Base-by-base conservation (phyloP, 1,140 invertebrate genomes). In the Heliconius nattereri region DNA sequence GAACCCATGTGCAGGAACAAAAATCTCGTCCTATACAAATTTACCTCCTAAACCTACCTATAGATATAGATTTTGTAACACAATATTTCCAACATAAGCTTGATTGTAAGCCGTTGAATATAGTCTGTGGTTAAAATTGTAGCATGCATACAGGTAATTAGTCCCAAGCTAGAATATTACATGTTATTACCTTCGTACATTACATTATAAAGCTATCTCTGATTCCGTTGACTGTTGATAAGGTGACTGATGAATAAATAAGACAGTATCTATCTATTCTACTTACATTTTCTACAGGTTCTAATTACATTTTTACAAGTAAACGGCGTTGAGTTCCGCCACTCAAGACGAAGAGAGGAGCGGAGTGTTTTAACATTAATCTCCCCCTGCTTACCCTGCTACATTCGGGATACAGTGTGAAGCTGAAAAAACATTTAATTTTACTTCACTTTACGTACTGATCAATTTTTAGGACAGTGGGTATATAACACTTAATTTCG, bases 101-200 rank as follows among this genome's bases (percentile, higher is more conserved):
- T 66, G 60, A 66, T 66, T 66, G 60, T 66, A 66, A 66, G 60
- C 54, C 60, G 54, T 60, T 16, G n/a, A 60, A 73, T 54, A 19
- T 54, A 45, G 54, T 60, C 78, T 78, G 73, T 73, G 71, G 75
- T 77, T 75, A 75, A 52, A 73, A 78, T 71, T 45, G 40, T 84
- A 79, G 88, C 88, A 87, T 91, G 89, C 83, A 83, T 85, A 78
- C 79, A 78, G 82, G 87, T 89, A 90, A 91, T 92, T 91, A 92
- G 90, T 88, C 85, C 73, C 79, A 75, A 75, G 26, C 74, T n/a
- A 76, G 26, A 78, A 71, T 83, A 85, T 88, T 86, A 90, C 86
- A 80, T 85, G 85, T 87, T 86, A 91, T 89, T 88, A 89, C 80
- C 76, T 81, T 57, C 81, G 81, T 78, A 82, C 83, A 80, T 84